phyloP scores from a whole-genome alignment of 2,113 vertebrate species.

The Cyprinodon tularosa region DNA sequence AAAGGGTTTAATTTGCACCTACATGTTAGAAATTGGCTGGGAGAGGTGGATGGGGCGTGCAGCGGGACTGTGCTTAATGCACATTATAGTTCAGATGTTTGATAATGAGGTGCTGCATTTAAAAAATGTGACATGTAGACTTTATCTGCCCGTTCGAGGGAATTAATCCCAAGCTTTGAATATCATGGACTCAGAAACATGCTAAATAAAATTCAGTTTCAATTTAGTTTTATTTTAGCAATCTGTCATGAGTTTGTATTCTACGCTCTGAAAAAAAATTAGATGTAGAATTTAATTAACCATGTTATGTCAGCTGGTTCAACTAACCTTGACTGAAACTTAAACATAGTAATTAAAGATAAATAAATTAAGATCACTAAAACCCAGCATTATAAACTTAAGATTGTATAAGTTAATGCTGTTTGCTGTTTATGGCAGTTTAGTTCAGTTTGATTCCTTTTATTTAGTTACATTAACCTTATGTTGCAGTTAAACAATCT shows the following conservation, averaged over 20 bases:
- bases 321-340: no score
- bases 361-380: no score
- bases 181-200: conserved; percentile 48
- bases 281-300: no score
- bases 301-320: no score
- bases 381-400: no score
- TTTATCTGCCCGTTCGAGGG: conserved; percentile 23
- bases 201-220: conserved; percentile 21
- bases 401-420: no score
- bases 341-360: no score
- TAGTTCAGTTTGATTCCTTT: no score
- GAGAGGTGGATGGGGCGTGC: conserved; percentile 1
- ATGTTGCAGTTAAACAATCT: no score
- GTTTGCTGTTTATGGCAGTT: no score
- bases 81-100: conserved; percentile 41
- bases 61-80: conserved; percentile 7
- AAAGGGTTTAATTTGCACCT: conserved; percentile 39
- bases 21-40: neutral
- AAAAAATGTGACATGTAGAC: conserved; percentile 41
- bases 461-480: no score
- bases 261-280: neutral
- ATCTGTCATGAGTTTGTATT: conserved; percentile 27
- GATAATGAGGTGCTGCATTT: conserved; percentile 28
- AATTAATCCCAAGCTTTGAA: conserved; percentile 47
- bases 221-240: conserved; percentile 5